A percentile compares a stretch with the other conserved stretches of the same genome.
Evolutionary conservation across 2,888 invertebrate genomes (phyloP).

Genomic region (Agrotis clavis): DNA sequence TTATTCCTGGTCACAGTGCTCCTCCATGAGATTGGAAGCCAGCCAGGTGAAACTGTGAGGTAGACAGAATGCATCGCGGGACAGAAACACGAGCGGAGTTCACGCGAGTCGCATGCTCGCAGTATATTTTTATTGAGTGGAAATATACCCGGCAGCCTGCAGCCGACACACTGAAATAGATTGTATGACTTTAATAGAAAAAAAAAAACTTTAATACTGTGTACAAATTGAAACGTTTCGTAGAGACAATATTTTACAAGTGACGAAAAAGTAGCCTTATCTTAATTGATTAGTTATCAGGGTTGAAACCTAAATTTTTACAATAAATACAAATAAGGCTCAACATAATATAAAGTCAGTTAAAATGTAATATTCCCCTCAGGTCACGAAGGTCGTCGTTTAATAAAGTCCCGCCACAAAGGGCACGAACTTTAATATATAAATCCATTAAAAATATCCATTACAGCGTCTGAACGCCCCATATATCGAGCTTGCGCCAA

Average conservation of each 20-base stretch:
- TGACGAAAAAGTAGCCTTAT: not conserved
- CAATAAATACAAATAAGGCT: constrained; percentile 20
- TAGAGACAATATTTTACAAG: constrained; percentile 1
- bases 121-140: constrained; percentile 56
- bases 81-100: constrained; percentile 43
- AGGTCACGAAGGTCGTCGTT: constrained; percentile 59
- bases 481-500: constrained; percentile 65
- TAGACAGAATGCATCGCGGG: constrained; percentile 51
- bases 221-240: not conserved
- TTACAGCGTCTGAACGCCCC: constrained; percentile 55
- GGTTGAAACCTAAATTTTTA: not conserved
- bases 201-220: constrained; percentile 18
- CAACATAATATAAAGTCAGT: constrained; percentile 12
- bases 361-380: constrained; percentile 24
- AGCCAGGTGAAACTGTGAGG: constrained; percentile 54
- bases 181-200: constrained; percentile 30
- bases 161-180: constrained; percentile 51
- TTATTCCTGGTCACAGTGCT: constrained; percentile 10
- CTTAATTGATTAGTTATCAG: too few species aligned
- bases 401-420: constrained; percentile 52
- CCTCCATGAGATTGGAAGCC: constrained; percentile 46
- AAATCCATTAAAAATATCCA: constrained; percentile 63
- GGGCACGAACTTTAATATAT: constrained; percentile 61
- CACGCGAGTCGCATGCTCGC: constrained; percentile 28
- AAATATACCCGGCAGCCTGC: constrained; percentile 50